Conservation (phyloP, 1,140 invertebrate genomes). For the Lerema accius region DNA sequence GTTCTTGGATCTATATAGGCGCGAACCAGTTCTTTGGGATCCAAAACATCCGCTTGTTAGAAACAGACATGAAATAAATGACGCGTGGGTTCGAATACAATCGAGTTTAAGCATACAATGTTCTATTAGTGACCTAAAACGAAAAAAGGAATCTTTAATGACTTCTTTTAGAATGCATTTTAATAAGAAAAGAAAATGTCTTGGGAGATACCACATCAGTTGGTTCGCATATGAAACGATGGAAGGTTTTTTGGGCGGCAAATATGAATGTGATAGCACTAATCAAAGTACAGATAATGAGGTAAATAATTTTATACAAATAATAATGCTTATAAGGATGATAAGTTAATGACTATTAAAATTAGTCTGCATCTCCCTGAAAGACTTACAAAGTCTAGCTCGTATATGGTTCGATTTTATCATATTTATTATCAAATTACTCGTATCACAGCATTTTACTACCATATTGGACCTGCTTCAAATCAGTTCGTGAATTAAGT, state of each 20-base stretch:
- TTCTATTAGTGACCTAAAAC: slow-evolving; percentile 61
- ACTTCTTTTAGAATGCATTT: slow-evolving; percentile 65
- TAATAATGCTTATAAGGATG: too few species aligned
- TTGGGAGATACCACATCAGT: slow-evolving; percentile 52
- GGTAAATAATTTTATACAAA: slow-evolving; percentile 43
- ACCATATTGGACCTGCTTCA: too few species aligned
- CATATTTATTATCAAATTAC: too few species aligned
- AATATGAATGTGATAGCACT: slow-evolving; percentile 68
- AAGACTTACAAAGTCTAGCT: too few species aligned
- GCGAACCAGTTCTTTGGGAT: slow-evolving; percentile 54
- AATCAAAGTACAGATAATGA: slow-evolving; percentile 52
- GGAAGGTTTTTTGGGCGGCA: slow-evolving; percentile 69
- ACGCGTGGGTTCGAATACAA: slow-evolving; percentile 60
- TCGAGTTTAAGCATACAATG: slow-evolving; percentile 58
- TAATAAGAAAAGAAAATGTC: slow-evolving; percentile 58
- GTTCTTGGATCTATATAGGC: slow-evolving; percentile 56
- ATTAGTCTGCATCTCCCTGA: too few species aligned
- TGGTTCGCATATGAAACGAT: slow-evolving; percentile 68
- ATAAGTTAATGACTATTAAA: too few species aligned
- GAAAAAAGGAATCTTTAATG: slow-evolving; percentile 73
- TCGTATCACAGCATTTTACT: too few species aligned
- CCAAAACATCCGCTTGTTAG: slow-evolving; percentile 50
- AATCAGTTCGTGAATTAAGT: too few species aligned
- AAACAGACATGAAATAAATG: slow-evolving; percentile 42
- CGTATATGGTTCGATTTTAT: too few species aligned